Percentiles rank a stretch among this genome's conserved stretches.
Conservation (phyloP, 1,140 invertebrate genomes). For the Eulimnadia texana region DNA sequence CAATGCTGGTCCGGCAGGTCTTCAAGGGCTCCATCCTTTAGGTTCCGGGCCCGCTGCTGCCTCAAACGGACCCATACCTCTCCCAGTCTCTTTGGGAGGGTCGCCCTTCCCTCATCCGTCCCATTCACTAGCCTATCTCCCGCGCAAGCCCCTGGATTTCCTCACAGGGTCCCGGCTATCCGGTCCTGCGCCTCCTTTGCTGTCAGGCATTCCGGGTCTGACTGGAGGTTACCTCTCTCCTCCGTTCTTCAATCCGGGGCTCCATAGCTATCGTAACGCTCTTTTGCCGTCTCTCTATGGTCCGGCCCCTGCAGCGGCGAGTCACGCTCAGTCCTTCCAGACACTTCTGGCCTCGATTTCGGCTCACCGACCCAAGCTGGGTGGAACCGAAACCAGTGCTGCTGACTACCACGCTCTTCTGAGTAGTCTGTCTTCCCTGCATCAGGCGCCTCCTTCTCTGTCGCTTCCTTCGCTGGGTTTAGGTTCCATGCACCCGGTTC, state of each 20-base stretch:
- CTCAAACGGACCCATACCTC: slow-evolving; percentile 3
- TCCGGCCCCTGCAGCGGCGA: slow-evolving; percentile 8
- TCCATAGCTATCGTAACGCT: slow-evolving; percentile 17
- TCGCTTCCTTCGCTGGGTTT: neutral
- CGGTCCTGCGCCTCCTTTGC: slow-evolving; percentile 44
- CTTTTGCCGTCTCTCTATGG: slow-evolving; percentile 6
- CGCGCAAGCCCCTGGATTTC: slow-evolving; percentile 60
- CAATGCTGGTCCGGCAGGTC: slow-evolving; percentile 37
- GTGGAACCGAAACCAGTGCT: slow-evolving; percentile 26
- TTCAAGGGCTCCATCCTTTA: slow-evolving; percentile 30
- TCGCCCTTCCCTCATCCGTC: neutral
- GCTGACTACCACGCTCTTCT: slow-evolving; percentile 18
- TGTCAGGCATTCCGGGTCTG: slow-evolving; percentile 33
- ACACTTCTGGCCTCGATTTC: slow-evolving; percentile 66
- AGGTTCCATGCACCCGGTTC: slow-evolving; percentile 3
- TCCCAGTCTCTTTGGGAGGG: slow-evolving; percentile 11
- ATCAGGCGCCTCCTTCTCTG: slow-evolving; percentile 26
- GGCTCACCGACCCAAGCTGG: slow-evolving; percentile 39
- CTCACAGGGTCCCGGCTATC: slow-evolving; percentile 30
- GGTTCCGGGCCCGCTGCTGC: neutral
- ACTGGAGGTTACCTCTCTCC: slow-evolving; percentile 39
- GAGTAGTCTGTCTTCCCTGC: slow-evolving; percentile 23
- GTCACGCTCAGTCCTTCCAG: slow-evolving; percentile 53
- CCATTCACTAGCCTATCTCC: slow-evolving; percentile 49
- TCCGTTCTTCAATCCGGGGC: slow-evolving; percentile 19